These are phyloP conservation scores for Catostylus mosaicus DNA, from an alignment of 30 jellyfish, hydroid and myxozoan genomes.

Conservation along the genomic window DNA sequence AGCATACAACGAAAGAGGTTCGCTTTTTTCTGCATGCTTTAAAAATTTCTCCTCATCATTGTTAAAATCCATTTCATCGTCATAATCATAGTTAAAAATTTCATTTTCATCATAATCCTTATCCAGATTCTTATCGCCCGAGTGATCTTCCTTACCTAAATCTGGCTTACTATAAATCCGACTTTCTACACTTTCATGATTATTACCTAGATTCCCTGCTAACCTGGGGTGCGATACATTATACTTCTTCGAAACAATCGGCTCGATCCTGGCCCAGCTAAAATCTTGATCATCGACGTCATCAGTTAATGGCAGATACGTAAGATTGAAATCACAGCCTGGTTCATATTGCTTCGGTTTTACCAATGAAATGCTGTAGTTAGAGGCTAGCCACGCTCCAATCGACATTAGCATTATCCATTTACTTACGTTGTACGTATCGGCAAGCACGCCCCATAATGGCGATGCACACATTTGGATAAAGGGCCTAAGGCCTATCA, in stretches of 20 bases:
- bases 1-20: not conserved
- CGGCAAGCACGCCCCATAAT: conserved; percentile 97
- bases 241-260: conserved; percentile 57
- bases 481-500: conserved; percentile 96
- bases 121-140: not conserved
- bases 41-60: not conserved
- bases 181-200: not conserved
- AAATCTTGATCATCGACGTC: conserved; percentile 55
- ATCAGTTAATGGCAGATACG: conserved; percentile 62
- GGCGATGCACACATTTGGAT: conserved; percentile 99
- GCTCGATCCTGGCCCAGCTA: conserved; percentile 61
- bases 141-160: conserved; percentile 11
- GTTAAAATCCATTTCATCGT: not conserved
- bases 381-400: conserved; percentile 94
- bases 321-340: conserved; percentile 67
- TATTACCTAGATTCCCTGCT: not conserved
- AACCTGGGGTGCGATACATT: conserved; percentile 45
- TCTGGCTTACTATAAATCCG: not conserved
- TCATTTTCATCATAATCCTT: conserved; percentile 3
- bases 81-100: not conserved
- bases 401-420: conserved; percentile 81
- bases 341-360: conserved; percentile 75
- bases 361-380: conserved; percentile 89
- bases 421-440: conserved; percentile 87
- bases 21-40: conserved; percentile 1